A percentile compares a stretch with the other conserved stretches of the same genome.
phyloP scores from a whole-genome alignment of 2,888 invertebrate species.

The Cyclophora albipunctata region DNA sequence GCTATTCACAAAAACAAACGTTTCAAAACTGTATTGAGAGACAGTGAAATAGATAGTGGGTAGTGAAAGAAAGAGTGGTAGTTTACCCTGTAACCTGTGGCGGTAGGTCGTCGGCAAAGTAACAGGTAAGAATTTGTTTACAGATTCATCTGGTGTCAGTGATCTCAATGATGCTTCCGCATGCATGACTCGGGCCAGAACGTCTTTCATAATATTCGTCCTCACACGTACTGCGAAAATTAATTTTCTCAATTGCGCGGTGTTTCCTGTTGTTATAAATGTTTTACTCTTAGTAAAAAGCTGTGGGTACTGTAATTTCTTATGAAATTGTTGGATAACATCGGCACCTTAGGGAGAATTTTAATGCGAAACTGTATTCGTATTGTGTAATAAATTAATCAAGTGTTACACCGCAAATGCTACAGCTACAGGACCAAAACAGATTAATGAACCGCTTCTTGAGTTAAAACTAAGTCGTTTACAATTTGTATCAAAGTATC shows the following conservation, averaged over 20 bases:
- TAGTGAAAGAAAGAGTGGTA: slow-evolving; percentile 29
- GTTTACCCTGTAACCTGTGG: slow-evolving; percentile 7
- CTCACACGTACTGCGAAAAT: slow-evolving; percentile 10
- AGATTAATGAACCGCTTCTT: slow-evolving; percentile 8
- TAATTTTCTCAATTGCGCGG: slow-evolving; percentile 1
- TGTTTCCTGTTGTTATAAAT: too few relatives aligned
- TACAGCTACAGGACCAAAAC: too few relatives aligned
- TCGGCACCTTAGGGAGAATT: too few relatives aligned
- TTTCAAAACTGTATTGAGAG: slow-evolving; percentile 34
- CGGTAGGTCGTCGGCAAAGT: slow-evolving; percentile 21
- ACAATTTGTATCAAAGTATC: slow-evolving; percentile 57
- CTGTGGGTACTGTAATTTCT: too few relatives aligned
- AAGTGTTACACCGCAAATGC: too few relatives aligned
- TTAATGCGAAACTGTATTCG: too few relatives aligned
- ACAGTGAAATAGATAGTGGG: slow-evolving; percentile 36
- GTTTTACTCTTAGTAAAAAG: too few relatives aligned
- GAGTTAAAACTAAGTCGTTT: slow-evolving; percentile 29
- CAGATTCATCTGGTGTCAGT: slow-evolving; percentile 41
- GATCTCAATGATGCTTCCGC: slow-evolving; percentile 46
- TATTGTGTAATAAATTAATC: too few relatives aligned
- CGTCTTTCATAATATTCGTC: slow-evolving; percentile 18
- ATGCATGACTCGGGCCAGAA: slow-evolving; percentile 33
- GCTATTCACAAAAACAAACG: slow-evolving; percentile 53
- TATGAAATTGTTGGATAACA: too few relatives aligned
- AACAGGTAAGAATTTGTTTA: slow-evolving; percentile 47